These are phyloP conservation scores for Gallinago paraguaiae DNA, from an alignment of 2,113 vertebrate species.

Conservation along the genomic window DNA sequence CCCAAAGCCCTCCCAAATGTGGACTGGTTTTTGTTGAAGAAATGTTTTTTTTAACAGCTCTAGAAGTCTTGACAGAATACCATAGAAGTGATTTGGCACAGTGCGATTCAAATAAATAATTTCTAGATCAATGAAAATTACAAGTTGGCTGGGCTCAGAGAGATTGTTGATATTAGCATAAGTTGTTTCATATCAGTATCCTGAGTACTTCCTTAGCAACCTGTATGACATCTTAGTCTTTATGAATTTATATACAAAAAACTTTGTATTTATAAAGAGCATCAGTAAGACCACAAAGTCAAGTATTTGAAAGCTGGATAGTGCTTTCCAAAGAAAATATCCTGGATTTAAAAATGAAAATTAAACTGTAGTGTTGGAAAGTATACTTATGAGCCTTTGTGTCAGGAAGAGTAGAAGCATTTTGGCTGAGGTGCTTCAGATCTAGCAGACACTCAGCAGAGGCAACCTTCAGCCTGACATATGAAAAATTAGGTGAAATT, in stretches of 20 bases:
- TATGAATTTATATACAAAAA: background rate
- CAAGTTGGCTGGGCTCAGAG: background rate
- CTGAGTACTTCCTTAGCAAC: background rate
- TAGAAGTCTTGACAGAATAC: background rate
- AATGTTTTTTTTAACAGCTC: background rate
- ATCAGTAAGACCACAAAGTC: background rate
- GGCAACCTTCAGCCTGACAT: background rate
- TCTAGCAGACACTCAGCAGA: background rate
- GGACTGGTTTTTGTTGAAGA: background rate
- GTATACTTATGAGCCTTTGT: background rate
- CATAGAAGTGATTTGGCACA: background rate
- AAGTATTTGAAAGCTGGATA: slow-evolving; percentile 9
- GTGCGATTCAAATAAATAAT: background rate
- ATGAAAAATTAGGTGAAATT: slow-evolving; percentile 1
- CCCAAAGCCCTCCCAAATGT: background rate
- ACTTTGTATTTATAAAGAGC: background rate
- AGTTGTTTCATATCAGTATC: background rate
- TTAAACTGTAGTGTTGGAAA: background rate
- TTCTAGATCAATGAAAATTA: background rate
- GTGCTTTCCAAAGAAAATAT: slow-evolving; percentile 29
- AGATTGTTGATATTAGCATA: background rate
- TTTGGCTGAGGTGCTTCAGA: background rate
- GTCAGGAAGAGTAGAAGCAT: background rate
- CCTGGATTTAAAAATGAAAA: background rate
- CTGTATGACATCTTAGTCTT: background rate